These are phyloP conservation scores for Aporophyla nigra DNA, from an alignment of 2,888 invertebrate genomes.

Conservation along the genomic window DNA sequence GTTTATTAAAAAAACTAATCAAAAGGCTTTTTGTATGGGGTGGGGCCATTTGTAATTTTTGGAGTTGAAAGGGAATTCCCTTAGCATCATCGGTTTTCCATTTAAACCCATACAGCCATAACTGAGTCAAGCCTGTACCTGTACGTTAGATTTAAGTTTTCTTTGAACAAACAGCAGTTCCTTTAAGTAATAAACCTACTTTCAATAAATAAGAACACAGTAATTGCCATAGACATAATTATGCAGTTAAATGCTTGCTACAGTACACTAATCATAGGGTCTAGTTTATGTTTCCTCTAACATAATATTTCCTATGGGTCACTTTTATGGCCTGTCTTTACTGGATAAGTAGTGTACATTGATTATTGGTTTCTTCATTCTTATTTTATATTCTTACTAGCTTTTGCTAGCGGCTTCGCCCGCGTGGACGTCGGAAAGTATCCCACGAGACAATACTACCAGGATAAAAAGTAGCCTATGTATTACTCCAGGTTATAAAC, in stretches of 20 bases:
- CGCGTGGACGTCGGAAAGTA: too few relatives aligned
- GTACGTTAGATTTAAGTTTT: slow-evolving; percentile 1
- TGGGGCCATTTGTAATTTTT: too few relatives aligned
- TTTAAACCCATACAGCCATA: neutral
- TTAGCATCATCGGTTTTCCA: too few relatives aligned
- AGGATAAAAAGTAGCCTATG: too few relatives aligned
- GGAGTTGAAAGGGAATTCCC: neutral
- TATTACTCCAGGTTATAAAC: too few relatives aligned
- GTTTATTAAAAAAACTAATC: neutral
- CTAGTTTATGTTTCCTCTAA: slow-evolving; percentile 44
- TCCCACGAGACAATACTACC: too few relatives aligned
- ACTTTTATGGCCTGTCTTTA: slow-evolving; percentile 17
- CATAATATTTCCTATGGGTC: slow-evolving; percentile 20
- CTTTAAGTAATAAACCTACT: slow-evolving; percentile 7
- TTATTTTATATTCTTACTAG: too few relatives aligned
- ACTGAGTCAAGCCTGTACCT: neutral
- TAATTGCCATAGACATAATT: slow-evolving; percentile 31
- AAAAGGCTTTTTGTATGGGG: too few relatives aligned
- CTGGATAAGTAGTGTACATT: slow-evolving; percentile 12
- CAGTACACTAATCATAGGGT: slow-evolving; percentile 36
- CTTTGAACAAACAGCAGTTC: neutral
- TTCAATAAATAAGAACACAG: slow-evolving; percentile 4
- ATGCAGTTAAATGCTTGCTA: slow-evolving; percentile 17
- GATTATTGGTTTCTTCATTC: neutral
- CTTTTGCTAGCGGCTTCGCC: too few relatives aligned